Evolutionary conservation across 2,113 vertebrate species (phyloP).

Genomic region (Saguinus midas): DNA sequence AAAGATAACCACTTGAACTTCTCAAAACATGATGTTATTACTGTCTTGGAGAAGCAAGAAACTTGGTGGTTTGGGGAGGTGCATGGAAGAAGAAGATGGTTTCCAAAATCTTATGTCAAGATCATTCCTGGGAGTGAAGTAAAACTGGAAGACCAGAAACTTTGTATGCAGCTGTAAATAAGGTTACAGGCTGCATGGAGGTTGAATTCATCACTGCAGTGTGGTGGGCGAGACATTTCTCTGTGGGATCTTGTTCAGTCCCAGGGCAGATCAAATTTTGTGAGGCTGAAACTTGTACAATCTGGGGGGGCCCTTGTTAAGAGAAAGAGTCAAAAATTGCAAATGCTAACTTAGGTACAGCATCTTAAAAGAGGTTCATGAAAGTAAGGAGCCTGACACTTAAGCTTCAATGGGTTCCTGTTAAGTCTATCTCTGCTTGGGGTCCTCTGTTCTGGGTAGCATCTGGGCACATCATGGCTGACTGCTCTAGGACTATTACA

Average conservation of each 20-base stretch:
- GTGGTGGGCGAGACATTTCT: background rate
- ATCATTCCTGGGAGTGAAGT: constrained; percentile 85
- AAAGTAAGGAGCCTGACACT: background rate
- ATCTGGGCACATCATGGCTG: background rate
- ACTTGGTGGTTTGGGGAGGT: constrained; percentile 98
- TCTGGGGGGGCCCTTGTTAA: background rate
- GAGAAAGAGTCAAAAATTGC: background rate
- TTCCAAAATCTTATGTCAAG: constrained; percentile 92
- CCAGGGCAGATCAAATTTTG: background rate
- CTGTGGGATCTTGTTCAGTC: background rate
- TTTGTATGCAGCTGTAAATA: no score
- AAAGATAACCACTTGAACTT: constrained; percentile 94
- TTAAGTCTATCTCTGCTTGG: background rate
- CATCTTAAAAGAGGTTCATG: background rate
- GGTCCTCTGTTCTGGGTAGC: background rate
- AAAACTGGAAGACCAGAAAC: constrained; percentile 75
- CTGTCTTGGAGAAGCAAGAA: constrained; percentile 94
- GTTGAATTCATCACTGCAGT: background rate
- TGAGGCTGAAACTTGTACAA: background rate
- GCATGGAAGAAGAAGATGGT: constrained; percentile 94
- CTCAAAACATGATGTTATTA: constrained; percentile 92
- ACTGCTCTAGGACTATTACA: background rate
- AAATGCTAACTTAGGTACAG: background rate
- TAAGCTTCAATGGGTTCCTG: background rate
- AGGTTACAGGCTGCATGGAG: background rate